A percentile compares a stretch with the other conserved stretches of the same genome.
These are phyloP conservation scores for Clarias platycephalus DNA, from an alignment of 2,797 vertebrate species.

Conservation along the genomic window DNA sequence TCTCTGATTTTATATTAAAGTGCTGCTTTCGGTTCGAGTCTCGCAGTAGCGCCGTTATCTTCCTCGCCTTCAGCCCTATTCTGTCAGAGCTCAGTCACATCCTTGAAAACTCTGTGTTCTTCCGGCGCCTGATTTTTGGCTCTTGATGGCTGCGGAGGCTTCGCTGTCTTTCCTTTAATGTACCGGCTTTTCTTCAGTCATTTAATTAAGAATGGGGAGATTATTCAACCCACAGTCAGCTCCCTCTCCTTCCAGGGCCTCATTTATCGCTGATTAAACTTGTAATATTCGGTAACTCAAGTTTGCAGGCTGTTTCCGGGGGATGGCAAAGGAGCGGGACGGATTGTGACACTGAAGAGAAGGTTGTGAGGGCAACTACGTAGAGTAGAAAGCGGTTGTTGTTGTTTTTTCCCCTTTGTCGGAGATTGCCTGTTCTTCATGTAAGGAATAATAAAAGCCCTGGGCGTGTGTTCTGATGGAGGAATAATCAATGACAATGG, in stretches of 20 bases:
- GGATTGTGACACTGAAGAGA: constrained; percentile 39
- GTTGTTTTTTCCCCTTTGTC: background rate
- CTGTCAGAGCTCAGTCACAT: constrained; percentile 45
- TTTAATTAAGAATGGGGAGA: constrained; percentile 62
- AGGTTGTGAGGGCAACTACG: background rate
- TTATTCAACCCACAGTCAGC: constrained; percentile 57
- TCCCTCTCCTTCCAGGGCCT: constrained; percentile 55
- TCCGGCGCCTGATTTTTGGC: constrained; percentile 43
- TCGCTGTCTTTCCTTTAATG: constrained; percentile 53
- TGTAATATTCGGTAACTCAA: constrained; percentile 54
- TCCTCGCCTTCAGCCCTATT: constrained; percentile 41
- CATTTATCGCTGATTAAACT: constrained; percentile 63
- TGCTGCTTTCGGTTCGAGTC: constrained; percentile 20
- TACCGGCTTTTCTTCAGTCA: constrained; percentile 59
- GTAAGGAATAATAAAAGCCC: background rate
- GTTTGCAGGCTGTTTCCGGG: constrained; percentile 45
- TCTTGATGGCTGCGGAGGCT: constrained; percentile 52
- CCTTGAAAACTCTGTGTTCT: constrained; percentile 50
- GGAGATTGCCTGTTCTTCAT: background rate
- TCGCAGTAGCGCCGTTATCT: constrained; percentile 25
- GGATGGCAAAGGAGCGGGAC: constrained; percentile 3
- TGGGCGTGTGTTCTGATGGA: background rate
- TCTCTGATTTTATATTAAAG: constrained; percentile 43
- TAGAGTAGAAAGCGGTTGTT: background rate
- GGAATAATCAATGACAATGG: background rate